Evolutionary conservation across 2,797 vertebrate species (phyloP).

Genomic region (Sebastes oblongus): DNA sequence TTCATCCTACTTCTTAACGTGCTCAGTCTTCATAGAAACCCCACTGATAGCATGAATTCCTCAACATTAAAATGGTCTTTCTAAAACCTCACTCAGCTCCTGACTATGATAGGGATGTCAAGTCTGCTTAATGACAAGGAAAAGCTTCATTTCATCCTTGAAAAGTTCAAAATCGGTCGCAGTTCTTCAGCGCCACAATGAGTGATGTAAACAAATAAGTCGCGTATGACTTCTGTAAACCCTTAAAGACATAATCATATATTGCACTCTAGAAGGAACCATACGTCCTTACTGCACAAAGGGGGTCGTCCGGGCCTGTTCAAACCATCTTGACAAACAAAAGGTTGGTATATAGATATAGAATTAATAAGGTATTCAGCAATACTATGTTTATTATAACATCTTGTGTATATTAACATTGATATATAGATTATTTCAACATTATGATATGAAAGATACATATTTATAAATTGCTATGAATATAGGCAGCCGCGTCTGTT

Average conservation of each 20-base stretch:
- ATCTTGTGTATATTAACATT: conserved; percentile 75
- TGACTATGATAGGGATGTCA: background rate
- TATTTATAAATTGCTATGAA: conserved; percentile 82
- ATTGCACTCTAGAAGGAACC: conserved; percentile 69
- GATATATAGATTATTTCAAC: conserved; percentile 79
- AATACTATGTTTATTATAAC: conserved; percentile 83
- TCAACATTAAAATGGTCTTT: conserved; percentile 31
- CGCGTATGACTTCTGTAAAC: conserved; percentile 53
- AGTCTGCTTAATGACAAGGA: conserved; percentile 41
- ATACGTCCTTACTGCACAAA: conserved; percentile 53
- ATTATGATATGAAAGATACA: conserved; percentile 82
- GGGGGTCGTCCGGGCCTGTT: conserved; percentile 75
- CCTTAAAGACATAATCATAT: conserved; percentile 46
- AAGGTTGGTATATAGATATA: conserved; percentile 80
- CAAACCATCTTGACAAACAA: conserved; percentile 81
- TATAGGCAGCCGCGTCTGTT: conserved; percentile 68
- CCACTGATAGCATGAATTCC: conserved; percentile 7
- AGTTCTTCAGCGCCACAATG: conserved; percentile 27
- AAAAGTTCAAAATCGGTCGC: conserved; percentile 23
- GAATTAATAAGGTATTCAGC: conserved; percentile 83
- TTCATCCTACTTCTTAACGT: conserved; percentile 45
- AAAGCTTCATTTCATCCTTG: conserved; percentile 40
- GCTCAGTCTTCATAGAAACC: conserved; percentile 52
- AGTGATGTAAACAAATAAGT: conserved; percentile 63
- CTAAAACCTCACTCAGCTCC: conserved; percentile 7